These are phyloP conservation scores for Eupithecia tripunctaria DNA, from an alignment of 2,888 invertebrate species.

Conservation along the genomic window DNA sequence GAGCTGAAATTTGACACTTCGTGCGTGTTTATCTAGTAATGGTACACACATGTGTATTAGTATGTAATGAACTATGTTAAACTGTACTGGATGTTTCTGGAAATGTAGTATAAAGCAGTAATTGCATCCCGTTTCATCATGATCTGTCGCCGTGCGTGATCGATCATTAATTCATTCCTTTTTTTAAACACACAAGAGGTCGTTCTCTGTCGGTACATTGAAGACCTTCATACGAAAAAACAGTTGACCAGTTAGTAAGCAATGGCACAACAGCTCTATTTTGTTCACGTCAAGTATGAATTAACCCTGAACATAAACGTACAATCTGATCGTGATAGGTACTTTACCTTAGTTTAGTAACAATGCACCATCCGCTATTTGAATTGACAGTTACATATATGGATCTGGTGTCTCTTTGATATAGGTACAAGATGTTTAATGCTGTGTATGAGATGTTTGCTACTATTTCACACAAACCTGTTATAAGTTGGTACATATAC, in stretches of 20 bases:
- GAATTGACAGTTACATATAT: not conserved
- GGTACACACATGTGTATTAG: not conserved
- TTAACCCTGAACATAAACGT: conserved; percentile 6
- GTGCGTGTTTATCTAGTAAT: not conserved
- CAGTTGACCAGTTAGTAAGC: not conserved
- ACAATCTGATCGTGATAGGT: conserved; percentile 3
- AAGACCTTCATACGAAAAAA: not conserved
- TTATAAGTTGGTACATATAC: not conserved
- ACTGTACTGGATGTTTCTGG: not conserved
- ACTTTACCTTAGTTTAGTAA: conserved; percentile 10
- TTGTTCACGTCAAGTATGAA: not conserved
- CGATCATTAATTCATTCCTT: not conserved
- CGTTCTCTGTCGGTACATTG: not conserved
- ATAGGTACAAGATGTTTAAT: not conserved
- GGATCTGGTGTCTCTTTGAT: conserved; percentile 26
- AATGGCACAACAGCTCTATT: not conserved
- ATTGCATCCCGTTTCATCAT: not conserved
- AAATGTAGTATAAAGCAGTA: not conserved
- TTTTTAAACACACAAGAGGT: not conserved
- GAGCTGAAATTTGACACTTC: not conserved
- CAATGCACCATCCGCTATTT: conserved; percentile 16
- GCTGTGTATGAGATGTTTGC: not conserved
- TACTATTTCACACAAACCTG: not conserved
- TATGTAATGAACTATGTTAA: not conserved
- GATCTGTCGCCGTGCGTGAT: not conserved